Percentiles rank a stretch among this genome's conserved stretches.
These are phyloP conservation scores for Mixornis gularis DNA, from an alignment of 2,113 vertebrate species.

Conservation along the genomic window DNA sequence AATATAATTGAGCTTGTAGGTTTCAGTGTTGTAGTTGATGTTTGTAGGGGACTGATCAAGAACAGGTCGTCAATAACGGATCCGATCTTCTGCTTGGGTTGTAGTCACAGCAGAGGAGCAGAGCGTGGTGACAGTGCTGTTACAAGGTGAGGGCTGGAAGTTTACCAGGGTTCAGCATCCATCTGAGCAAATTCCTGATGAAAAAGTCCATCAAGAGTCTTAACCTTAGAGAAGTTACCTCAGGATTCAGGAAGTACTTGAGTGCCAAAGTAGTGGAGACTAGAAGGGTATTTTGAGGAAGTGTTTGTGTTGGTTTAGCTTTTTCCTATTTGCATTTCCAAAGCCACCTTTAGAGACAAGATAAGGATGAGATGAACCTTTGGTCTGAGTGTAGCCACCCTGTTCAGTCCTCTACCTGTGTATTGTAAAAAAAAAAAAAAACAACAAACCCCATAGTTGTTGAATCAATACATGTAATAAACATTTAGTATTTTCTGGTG, in stretches of 20 bases:
- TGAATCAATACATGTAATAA: not conserved
- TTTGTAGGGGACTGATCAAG: not conserved
- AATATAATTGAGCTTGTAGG: not conserved
- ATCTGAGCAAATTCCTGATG: not conserved
- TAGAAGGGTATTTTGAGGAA: not conserved
- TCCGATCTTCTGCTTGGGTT: not conserved
- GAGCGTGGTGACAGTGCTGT: not conserved
- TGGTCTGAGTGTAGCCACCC: not conserved
- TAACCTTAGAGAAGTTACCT: not conserved
- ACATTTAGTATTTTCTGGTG: not conserved
- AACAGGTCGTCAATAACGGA: not conserved
- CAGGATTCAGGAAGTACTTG: slow-evolving; percentile 14
- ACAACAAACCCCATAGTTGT: not conserved
- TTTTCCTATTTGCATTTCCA: not conserved
- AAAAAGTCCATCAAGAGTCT: not conserved
- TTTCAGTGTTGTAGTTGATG: not conserved
- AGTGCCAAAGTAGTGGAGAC: not conserved
- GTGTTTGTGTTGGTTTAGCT: not conserved
- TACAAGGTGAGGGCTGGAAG: not conserved
- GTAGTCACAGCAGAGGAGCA: not conserved
- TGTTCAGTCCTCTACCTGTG: not conserved
- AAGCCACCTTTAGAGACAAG: not conserved
- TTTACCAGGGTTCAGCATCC: not conserved
- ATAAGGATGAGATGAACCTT: not conserved
- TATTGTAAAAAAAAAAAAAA: not conserved